These are phyloP conservation scores for Atrina japonica DNA, from an alignment of 2,888 invertebrate genomes.

Conservation along the genomic window DNA sequence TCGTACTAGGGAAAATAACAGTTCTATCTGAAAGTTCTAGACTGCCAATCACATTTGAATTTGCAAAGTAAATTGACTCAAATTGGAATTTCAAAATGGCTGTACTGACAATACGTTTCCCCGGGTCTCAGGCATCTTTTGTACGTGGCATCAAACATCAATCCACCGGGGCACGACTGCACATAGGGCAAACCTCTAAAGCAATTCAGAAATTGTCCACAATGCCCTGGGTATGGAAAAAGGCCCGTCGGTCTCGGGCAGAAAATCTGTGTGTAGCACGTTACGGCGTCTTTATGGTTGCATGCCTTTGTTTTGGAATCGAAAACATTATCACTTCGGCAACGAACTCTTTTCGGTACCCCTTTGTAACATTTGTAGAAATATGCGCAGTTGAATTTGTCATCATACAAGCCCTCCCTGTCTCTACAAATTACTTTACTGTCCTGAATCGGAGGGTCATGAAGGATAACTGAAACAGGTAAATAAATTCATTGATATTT, in stretches of 20 bases:
- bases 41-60: too few species aligned
- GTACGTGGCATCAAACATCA: too few species aligned
- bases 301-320: constrained; percentile 58
- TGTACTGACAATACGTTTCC: too few species aligned
- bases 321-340: constrained; percentile 56
- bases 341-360: constrained; percentile 53
- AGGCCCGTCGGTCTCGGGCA: constrained; percentile 55
- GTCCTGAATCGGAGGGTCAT: too few species aligned
- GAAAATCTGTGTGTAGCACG: constrained; percentile 56
- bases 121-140: too few species aligned
- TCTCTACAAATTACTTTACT: too few species aligned
- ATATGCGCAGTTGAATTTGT: constrained; percentile 64
- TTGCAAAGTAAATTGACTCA: too few species aligned
- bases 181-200: constrained; percentile 60
- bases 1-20: too few species aligned
- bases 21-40: too few species aligned
- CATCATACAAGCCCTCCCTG: constrained; percentile 3
- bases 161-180: constrained; percentile 49
- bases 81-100: too few species aligned
- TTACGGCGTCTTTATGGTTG: constrained; percentile 60
- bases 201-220: constrained; percentile 61
- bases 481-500: too few species aligned
- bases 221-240: constrained; percentile 58
- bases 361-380: constrained; percentile 58
- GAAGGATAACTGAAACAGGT: too few species aligned